These are phyloP conservation scores for Mesocricetus auratus DNA, from an alignment of 2,113 vertebrate species.

Conservation along the genomic window DNA sequence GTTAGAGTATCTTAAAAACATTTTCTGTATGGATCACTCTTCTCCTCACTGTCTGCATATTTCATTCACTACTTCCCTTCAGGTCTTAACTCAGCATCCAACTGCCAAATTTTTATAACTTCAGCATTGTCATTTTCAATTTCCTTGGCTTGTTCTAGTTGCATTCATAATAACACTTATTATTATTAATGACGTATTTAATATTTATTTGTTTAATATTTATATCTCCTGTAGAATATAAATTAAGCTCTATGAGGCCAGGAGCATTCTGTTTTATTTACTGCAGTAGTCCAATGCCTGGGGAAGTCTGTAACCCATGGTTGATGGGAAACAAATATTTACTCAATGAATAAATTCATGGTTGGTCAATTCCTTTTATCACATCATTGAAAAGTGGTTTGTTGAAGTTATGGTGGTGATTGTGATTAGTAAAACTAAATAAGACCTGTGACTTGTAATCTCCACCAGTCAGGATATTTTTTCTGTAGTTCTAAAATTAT, in stretches of 20 bases:
- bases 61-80: not conserved
- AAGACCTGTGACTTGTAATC: not conserved
- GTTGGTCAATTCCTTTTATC: not conserved
- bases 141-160: not conserved
- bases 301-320: not conserved
- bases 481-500: slow-evolving; percentile 45
- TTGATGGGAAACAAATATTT: slow-evolving; percentile 60
- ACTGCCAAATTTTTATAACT: not conserved
- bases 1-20: not conserved
- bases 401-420: not conserved
- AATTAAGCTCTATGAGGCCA: slow-evolving; percentile 42
- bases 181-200: slow-evolving; percentile 65
- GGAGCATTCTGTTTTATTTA: slow-evolving; percentile 42
- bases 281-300: not conserved
- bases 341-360: slow-evolving; percentile 7
- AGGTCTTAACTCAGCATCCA: not conserved
- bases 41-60: not conserved
- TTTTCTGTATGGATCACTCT: not conserved
- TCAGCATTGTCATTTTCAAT: slow-evolving; percentile 25
- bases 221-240: slow-evolving; percentile 35
- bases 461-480: not conserved
- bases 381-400: not conserved
- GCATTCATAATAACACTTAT: slow-evolving; percentile 44
- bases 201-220: slow-evolving; percentile 62
- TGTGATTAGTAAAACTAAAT: slow-evolving; percentile 19